Base-by-base conservation (phyloP, 2,797 vertebrate genomes). In the Scomberomorus guttatus region DNA sequence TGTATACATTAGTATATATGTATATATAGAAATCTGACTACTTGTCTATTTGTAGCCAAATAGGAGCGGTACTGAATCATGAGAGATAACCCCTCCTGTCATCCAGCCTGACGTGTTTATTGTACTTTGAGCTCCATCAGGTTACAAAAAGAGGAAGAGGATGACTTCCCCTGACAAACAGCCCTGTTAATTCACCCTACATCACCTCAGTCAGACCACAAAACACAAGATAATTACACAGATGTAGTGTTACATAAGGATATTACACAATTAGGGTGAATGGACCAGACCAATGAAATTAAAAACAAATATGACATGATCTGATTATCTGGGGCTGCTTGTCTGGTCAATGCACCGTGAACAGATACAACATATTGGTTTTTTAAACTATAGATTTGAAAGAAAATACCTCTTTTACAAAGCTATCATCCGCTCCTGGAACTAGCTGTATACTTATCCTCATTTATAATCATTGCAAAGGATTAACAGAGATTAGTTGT, bases 401-500 rank as follows among this genome's bases (percentile, higher is more conserved):
- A 14, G 25, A 25, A 46, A 13, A 27, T 2, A 5, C 2, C 11
- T 2, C 2, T 22, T 54, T 37, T 0, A 24, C 46, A 9, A 52
- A n/a, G 1, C 6, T 6, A 39, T 29, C 72, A 17, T 60, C 20
- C 24, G 56, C 20, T 39, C 29, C 27, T 57, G 56, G 52, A 27
- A 14, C 11, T 11, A 37, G 20, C 42, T 50, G n/a, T 6, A n/a
- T 32, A 8, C 50, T 37, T 12, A 34, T 54, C 27, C 61, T 69
- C n/a, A 14, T 59, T 71, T 39, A 3, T 51, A 77, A 59, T 57
- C 50, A 67, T 2, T 51, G 72, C 6, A 5, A 4, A 34, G 75
- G 77, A 79, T 87, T 86, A 69, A 14, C 34, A 13, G 44, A 62
- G 84, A 72, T 87, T 50, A 83, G 54, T 24, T 22, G 68, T 12